Conservation (phyloP, 2,888 invertebrate genomes). For the Escarpia spicata region DNA sequence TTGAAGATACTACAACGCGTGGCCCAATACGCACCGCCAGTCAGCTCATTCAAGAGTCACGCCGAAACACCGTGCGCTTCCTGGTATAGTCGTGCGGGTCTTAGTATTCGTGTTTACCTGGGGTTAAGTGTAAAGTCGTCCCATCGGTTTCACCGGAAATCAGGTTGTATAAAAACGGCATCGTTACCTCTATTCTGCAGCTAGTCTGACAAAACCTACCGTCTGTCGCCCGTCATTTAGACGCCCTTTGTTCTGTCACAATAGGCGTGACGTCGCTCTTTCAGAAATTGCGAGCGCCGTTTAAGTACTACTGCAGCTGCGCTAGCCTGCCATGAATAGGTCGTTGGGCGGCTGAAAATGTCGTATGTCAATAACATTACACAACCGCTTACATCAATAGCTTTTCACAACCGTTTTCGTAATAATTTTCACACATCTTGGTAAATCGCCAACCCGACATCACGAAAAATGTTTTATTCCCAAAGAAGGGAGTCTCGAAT, state of each 20-base stretch:
- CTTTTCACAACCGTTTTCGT: background rate
- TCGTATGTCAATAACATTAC: background rate
- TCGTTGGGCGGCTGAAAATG: background rate
- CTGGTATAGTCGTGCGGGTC: background rate
- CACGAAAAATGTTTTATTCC: background rate
- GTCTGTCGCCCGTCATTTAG: background rate
- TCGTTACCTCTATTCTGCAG: background rate
- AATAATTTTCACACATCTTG: background rate
- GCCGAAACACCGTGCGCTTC: background rate
- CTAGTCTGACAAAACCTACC: background rate
- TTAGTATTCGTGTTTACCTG: background rate
- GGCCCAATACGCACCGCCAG: background rate
- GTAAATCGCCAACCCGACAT: background rate
- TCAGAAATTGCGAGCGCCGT: background rate
- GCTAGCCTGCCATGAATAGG: background rate
- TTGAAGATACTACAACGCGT: background rate
- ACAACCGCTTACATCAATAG: background rate
- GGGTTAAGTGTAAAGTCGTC: background rate
- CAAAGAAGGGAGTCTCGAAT: too few species aligned
- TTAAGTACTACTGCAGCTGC: background rate
- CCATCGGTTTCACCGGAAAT: background rate
- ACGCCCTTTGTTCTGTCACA: background rate
- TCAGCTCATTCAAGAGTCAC: background rate
- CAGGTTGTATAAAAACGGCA: background rate
- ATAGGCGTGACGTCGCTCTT: background rate